Percentiles rank a stretch among this genome's conserved stretches.
Conservation (phyloP, 2,888 invertebrate genomes). For the Schrankia costaestrigalis region DNA sequence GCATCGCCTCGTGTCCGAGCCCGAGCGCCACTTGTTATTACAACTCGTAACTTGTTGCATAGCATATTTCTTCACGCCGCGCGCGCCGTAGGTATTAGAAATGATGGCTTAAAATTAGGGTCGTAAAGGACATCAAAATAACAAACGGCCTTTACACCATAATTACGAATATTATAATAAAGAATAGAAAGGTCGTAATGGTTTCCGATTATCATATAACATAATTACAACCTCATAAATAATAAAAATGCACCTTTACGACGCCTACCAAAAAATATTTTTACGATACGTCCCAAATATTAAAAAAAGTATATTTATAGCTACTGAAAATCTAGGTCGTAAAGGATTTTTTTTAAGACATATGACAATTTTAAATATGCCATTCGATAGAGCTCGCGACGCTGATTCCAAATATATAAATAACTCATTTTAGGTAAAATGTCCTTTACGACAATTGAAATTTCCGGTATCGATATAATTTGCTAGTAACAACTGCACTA, state of each 20-base stretch:
- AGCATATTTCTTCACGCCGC: not conserved
- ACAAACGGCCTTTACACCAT: not conserved
- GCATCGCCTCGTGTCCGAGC: not conserved
- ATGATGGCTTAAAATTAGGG: not conserved
- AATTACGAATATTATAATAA: not conserved
- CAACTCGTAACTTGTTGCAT: not conserved
- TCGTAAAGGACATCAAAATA: not conserved
- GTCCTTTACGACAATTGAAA: too few species aligned
- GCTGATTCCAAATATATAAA: not conserved
- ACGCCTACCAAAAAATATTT: not conserved
- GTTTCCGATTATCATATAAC: not conserved
- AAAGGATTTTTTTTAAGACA: not conserved
- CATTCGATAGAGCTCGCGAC: not conserved
- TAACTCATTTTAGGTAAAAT: not conserved
- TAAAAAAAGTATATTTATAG: not conserved
- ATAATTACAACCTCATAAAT: too few species aligned
- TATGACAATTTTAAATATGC: not conserved
- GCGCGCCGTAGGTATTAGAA: not conserved
- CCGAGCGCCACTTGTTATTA: not conserved
- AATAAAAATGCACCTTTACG: not conserved
- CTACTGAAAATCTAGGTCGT: not conserved
- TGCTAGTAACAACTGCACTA: too few species aligned
- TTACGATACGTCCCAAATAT: not conserved
- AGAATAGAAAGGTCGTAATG: not conserved
- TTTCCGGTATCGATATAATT: too few species aligned